These are phyloP conservation scores for Cairina moschata DNA, from an alignment of 2,113 vertebrate genomes.

Conservation along the genomic window DNA sequence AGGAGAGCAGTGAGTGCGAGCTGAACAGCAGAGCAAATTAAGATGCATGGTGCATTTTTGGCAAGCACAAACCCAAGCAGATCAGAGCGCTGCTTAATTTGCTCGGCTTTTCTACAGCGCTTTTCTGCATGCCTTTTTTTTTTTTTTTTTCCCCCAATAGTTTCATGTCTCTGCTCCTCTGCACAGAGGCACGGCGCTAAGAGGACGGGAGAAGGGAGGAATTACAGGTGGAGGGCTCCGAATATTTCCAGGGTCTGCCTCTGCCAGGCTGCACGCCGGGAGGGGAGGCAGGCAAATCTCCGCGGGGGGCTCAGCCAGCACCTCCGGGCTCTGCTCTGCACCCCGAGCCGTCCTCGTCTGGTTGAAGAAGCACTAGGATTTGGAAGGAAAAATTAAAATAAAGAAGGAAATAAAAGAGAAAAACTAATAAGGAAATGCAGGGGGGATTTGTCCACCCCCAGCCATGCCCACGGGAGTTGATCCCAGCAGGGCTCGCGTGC, in stretches of 20 bases:
- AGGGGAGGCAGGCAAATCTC: background rate
- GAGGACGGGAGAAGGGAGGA: background rate
- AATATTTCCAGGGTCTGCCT: slow-evolving; percentile 9
- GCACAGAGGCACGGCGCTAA: background rate
- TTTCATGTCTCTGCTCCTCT: slow-evolving; percentile 34
- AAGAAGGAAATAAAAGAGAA: background rate
- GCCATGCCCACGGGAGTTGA: accelerated
- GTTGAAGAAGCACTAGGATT: background rate
- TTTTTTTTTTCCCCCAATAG: background rate
- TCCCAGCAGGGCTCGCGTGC: background rate
- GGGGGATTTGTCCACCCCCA: background rate
- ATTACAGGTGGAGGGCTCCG: slow-evolving; percentile 63
- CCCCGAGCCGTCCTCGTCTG: background rate
- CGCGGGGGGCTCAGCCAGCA: background rate
- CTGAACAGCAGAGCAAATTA: slow-evolving; percentile 72
- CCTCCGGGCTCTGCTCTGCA: background rate
- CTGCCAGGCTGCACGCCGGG: background rate
- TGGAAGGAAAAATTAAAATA: background rate
- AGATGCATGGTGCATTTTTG: slow-evolving; percentile 81
- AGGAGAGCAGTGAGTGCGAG: slow-evolving; percentile 40
- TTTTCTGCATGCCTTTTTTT: slow-evolving; percentile 15
- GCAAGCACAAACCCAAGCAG: slow-evolving; percentile 71
- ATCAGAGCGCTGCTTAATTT: slow-evolving; percentile 73
- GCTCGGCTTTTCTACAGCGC: slow-evolving; percentile 65
- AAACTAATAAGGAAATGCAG: background rate